A percentile compares a stretch with the other conserved stretches of the same genome.
These are phyloP conservation scores for Pelobates cultripes DNA, from an alignment of 2,797 vertebrate species.

Conservation along the genomic window DNA sequence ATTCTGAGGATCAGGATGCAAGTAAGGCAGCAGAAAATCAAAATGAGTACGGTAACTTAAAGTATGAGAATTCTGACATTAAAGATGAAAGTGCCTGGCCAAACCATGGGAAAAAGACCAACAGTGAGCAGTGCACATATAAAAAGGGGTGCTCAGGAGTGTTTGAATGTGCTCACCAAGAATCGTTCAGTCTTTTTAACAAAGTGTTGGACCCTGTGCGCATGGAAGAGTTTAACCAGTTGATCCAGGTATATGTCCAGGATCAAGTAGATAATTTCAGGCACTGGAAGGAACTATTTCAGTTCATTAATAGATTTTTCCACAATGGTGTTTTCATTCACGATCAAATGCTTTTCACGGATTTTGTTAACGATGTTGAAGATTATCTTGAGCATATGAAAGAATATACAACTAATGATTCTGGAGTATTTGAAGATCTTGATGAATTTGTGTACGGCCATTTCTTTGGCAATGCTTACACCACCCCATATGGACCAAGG, in stretches of 20 bases:
- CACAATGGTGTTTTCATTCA: conserved; percentile 91
- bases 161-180: conserved; percentile 87
- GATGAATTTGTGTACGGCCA: conserved; percentile 89
- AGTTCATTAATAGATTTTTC: conserved; percentile 88
- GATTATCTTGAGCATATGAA: conserved; percentile 86
- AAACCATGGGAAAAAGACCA: conserved; percentile 52
- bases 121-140: conserved; percentile 57
- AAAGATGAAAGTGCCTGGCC: conserved; percentile 56
- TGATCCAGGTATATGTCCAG: conserved; percentile 87
- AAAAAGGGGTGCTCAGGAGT: conserved; percentile 80
- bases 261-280: conserved; percentile 87
- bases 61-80: conserved; percentile 58
- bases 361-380: conserved; percentile 90
- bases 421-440: conserved; percentile 82
- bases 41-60: conserved; percentile 23
- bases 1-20: conserved; percentile 39
- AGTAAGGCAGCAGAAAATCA: conserved; percentile 66
- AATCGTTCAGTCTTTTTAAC: conserved; percentile 86
- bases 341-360: conserved; percentile 92
- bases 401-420: conserved; percentile 78
- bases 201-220: conserved; percentile 82
- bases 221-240: conserved; percentile 85
- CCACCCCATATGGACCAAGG: conserved; percentile 81
- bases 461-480: conserved; percentile 84
- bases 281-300: conserved; percentile 91